Percentiles rank a stretch among this genome's conserved stretches.
Conservation (phyloP, 1,140 invertebrate species). For the Magallana gigas region DNA sequence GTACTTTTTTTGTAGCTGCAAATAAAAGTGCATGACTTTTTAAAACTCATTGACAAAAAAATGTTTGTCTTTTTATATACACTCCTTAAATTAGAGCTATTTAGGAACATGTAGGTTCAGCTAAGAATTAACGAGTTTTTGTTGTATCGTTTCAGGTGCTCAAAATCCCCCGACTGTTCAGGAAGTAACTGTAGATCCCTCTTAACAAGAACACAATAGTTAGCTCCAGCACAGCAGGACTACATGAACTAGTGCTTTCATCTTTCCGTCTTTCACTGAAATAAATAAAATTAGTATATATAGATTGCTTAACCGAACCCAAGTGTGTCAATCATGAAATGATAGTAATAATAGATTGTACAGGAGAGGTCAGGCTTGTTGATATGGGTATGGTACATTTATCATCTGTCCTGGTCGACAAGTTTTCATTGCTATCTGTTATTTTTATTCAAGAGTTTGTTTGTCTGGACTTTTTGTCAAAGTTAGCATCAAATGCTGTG, state of each 20-base stretch:
- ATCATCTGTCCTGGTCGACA: too few species aligned
- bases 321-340: constrained; percentile 19
- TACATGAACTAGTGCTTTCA: constrained; percentile 8
- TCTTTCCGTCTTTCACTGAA: constrained; percentile 6
- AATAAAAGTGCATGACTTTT: too few species aligned
- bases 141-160: neutral
- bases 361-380: too few species aligned
- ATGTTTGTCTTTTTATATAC: too few species aligned
- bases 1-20: neutral
- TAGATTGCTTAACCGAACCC: neutral
- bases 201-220: neutral
- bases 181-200: neutral
- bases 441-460: too few species aligned
- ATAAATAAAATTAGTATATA: neutral
- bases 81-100: too few species aligned
- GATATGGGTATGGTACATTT: too few species aligned
- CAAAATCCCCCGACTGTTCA: neutral
- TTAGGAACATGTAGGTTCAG: too few species aligned
- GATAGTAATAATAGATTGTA: neutral
- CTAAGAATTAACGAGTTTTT: too few species aligned
- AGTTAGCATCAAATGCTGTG: neutral
- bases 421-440: too few species aligned
- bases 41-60: too few species aligned
- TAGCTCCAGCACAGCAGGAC: neutral
- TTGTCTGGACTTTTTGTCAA: neutral